phyloP scores from a whole-genome alignment of 2,888 invertebrate species.

The Hipparchia semele region DNA sequence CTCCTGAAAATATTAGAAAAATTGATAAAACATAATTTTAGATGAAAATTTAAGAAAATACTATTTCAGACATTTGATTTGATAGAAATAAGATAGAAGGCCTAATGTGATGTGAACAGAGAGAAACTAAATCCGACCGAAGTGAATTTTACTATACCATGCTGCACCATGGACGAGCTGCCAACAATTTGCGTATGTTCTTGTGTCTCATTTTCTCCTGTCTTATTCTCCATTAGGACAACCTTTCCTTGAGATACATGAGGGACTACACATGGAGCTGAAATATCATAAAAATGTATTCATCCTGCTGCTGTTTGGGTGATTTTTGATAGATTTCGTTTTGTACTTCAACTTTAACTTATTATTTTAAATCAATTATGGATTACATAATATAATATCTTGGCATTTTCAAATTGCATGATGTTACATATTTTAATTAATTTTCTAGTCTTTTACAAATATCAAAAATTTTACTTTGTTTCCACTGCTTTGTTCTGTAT shows the following conservation, averaged over 20 bases:
- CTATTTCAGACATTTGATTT: too few relatives aligned
- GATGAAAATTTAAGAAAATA: neutral
- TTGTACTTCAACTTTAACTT: too few relatives aligned
- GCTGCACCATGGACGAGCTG: slow-evolving; percentile 80
- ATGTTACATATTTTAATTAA: too few relatives aligned
- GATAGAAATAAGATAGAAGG: too few relatives aligned
- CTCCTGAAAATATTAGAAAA: slow-evolving; percentile 56
- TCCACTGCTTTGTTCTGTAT: too few relatives aligned
- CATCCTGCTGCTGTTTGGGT: neutral
- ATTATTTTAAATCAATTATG: too few relatives aligned
- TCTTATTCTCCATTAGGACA: slow-evolving; percentile 85
- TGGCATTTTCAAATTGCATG: neutral
- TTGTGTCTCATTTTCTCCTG: slow-evolving; percentile 76
- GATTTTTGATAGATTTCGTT: neutral
- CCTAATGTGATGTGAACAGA: too few relatives aligned
- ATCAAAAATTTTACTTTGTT: too few relatives aligned
- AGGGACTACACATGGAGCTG: slow-evolving; percentile 97
- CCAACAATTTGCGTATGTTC: slow-evolving; percentile 79
- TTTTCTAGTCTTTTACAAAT: too few relatives aligned
- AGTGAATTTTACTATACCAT: slow-evolving; percentile 55
- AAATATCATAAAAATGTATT: slow-evolving; percentile 43
- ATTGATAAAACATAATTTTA: neutral
- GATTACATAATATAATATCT: too few relatives aligned
- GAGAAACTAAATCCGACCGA: too few relatives aligned
- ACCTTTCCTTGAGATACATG: slow-evolving; percentile 91